Evolutionary conservation across 64 coral and sea anemone genomes (phyloP), one percentile per base, ranked within the genome.

Genomic region (Actinia equina): DNA sequence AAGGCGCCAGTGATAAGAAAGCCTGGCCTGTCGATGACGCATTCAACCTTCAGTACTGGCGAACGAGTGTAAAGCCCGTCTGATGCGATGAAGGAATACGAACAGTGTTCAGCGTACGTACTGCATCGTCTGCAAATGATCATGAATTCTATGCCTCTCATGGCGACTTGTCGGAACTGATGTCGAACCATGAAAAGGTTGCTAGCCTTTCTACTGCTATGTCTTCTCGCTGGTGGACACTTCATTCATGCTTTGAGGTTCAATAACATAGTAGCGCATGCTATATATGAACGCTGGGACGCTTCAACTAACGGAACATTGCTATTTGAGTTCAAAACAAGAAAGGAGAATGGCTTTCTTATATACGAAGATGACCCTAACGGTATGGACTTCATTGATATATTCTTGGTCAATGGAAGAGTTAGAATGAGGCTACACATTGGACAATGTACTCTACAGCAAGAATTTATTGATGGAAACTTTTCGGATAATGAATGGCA

Each of bases 291-390:
- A n/a, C 11, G 65, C 43, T 97, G 94, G 94, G 84, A 90, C 44
- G 88, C 91, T 16, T 85, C 74, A 57, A 92, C 85, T 17, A 70
- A 82, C 44, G 94, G 91, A 23, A 92, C 88, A 26, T 37, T 97
- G 22, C 43, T 85, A 18, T 86, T 97, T 70, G 22, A 97, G 26
- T 97, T 97, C 53, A 97, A 88, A 81, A 93, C 94, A 25, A 20
- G 43, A 9, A 93, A 79, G 17, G 82, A 88, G 77, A 92, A 93
- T 20, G 88, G 87, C 5, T 93, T 97, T 37, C 60, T 97, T 13
- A 67, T 97, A 59, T 97, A 97, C 41, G 79, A 90, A 53, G 94
- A 97, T 49, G 94, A 97, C 74, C 86, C 55, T 22, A 88, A 85
- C 6, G 89, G 91, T 18, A 89, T 91, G 46, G 80, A 97, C 78